Evolutionary conservation across 2,797 vertebrate genomes (phyloP).

Genomic region (Staurois parvus): DNA sequence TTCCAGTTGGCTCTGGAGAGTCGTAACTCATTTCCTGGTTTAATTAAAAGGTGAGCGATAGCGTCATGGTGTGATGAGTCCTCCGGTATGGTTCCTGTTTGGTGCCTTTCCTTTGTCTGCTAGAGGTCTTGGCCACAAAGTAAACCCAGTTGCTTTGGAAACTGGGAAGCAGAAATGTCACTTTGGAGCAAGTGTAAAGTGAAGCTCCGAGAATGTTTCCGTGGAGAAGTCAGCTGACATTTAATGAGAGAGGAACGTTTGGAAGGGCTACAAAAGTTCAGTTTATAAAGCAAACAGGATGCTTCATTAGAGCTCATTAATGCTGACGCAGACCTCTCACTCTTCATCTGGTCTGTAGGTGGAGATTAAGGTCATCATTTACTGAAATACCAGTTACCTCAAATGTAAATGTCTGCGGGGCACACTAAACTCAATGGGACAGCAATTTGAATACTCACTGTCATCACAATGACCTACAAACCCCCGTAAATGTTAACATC

Average conservation of each 20-base stretch:
- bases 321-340: conserved; percentile 22
- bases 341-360: conserved; percentile 37
- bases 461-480: conserved; percentile 40
- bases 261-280: conserved; percentile 24
- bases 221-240: conserved; percentile 50
- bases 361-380: conserved; percentile 43
- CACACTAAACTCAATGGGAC: conserved; percentile 9
- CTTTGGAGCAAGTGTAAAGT: conserved; percentile 50
- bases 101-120: conserved; percentile 67
- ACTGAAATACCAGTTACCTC: conserved; percentile 8
- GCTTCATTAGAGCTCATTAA: conserved; percentile 25
- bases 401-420: background rate
- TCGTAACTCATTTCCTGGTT: conserved; percentile 55
- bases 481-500: background rate
- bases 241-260: conserved; percentile 20
- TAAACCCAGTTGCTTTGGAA: conserved; percentile 66
- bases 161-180: conserved; percentile 69
- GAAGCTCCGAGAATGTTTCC: conserved; percentile 31
- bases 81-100: conserved; percentile 55
- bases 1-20: conserved; percentile 46
- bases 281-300: conserved; percentile 45
- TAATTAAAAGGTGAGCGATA: conserved; percentile 25
- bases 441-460: background rate
- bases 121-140: conserved; percentile 70
- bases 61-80: conserved; percentile 36